These are phyloP conservation scores for Neoniphon sammara DNA, from an alignment of 2,797 vertebrate species.

Conservation along the genomic window DNA sequence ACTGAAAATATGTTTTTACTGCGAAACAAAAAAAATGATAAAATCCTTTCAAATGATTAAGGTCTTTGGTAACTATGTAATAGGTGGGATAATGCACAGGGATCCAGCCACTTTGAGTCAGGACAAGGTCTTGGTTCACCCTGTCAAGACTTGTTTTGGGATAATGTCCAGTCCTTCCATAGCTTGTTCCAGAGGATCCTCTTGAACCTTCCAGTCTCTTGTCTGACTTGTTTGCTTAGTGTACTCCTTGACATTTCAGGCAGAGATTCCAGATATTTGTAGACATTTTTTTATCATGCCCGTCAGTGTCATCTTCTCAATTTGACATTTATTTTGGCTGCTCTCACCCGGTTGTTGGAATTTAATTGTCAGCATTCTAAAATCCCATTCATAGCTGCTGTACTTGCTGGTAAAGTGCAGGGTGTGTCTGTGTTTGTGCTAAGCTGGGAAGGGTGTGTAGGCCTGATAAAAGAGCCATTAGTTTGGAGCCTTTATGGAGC, in stretches of 20 bases:
- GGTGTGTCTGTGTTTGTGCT: conserved; percentile 74
- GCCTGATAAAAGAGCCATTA: conserved; percentile 73
- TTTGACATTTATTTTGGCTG: conserved; percentile 12
- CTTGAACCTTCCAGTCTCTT: not conserved
- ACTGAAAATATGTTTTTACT: too few species aligned
- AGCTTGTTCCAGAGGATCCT: not conserved
- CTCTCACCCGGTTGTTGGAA: conserved; percentile 7
- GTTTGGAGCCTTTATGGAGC: conserved; percentile 66
- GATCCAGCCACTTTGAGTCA: too few species aligned
- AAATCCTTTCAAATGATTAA: too few species aligned
- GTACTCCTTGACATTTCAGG: conserved; percentile 30
- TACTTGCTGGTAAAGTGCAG: conserved; percentile 43
- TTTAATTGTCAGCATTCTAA: conserved; percentile 30
- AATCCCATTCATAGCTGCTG: conserved; percentile 45
- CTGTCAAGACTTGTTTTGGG: too few species aligned
- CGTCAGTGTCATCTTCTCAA: not conserved
- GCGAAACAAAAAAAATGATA: too few species aligned
- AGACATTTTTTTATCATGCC: not conserved
- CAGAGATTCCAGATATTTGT: conserved; percentile 9
- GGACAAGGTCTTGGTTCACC: too few species aligned
- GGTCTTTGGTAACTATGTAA: too few species aligned
- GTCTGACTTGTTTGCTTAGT: not conserved
- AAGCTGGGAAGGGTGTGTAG: conserved; percentile 57
- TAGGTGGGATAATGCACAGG: too few species aligned
- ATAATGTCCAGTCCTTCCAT: not conserved